Percentiles rank a stretch among this genome's conserved stretches.
These are phyloP conservation scores for Aradus depressus DNA, from an alignment of 2,888 invertebrate genomes.

Conservation along the genomic window DNA sequence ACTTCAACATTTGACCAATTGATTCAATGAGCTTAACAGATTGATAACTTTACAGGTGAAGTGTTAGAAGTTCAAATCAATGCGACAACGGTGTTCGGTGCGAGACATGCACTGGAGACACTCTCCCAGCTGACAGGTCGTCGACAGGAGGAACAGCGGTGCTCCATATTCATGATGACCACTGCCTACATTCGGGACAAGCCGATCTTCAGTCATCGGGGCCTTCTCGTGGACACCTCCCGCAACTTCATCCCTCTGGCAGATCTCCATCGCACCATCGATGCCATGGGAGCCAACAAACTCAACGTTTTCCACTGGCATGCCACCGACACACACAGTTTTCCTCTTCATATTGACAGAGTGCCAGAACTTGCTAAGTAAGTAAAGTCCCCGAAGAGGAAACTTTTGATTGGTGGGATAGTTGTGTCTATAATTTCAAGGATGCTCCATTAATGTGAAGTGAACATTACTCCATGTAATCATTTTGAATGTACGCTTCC, in stretches of 20 bases:
- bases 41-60: slow-evolving; percentile 8
- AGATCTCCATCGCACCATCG: slow-evolving; percentile 57
- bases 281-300: slow-evolving; percentile 79
- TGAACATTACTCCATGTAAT: too few species aligned
- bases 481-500: too few species aligned
- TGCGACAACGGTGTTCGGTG: slow-evolving; percentile 36
- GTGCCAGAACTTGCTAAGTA: slow-evolving; percentile 64
- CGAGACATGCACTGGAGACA: slow-evolving; percentile 65
- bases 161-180: slow-evolving; percentile 45
- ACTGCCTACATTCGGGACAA: slow-evolving; percentile 59
- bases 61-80: slow-evolving; percentile 28
- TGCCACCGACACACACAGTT: slow-evolving; percentile 81
- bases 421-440: too few species aligned
- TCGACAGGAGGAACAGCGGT: slow-evolving; percentile 3
- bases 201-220: slow-evolving; percentile 74
- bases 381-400: too few species aligned
- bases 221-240: slow-evolving; percentile 76
- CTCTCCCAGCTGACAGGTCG: slow-evolving; percentile 48
- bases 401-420: too few species aligned
- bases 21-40: too few species aligned
- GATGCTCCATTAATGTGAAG: too few species aligned
- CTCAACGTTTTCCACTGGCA: slow-evolving; percentile 92
- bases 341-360: slow-evolving; percentile 67
- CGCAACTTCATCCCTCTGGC: slow-evolving; percentile 71
- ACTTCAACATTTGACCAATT: not conserved